phyloP scores from a whole-genome alignment of 1,140 invertebrate species.

The Listronotus oregonensis region DNA sequence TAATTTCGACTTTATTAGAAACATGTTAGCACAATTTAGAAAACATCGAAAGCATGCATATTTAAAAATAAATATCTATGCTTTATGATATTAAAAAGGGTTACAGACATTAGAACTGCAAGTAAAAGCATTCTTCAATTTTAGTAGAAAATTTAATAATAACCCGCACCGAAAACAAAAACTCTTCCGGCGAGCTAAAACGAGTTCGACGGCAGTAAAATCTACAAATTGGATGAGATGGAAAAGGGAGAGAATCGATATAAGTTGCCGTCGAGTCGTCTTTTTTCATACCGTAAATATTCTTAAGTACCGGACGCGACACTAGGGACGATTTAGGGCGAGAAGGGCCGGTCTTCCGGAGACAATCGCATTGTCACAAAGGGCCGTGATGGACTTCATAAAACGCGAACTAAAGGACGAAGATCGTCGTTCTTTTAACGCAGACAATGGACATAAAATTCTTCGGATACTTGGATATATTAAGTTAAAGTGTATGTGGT shows the following conservation, averaged over 20 bases:
- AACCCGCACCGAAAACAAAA: conserved; percentile 29
- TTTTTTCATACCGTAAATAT: conserved; percentile 47
- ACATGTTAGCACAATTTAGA: too few relatives aligned
- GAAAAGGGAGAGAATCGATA: conserved; percentile 33
- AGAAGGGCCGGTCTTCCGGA: conserved; percentile 29
- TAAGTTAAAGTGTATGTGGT: conserved; percentile 8
- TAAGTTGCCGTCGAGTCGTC: conserved; percentile 39
- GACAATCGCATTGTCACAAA: conserved; percentile 34
- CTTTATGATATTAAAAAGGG: background rate
- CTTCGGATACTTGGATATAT: conserved; percentile 18
- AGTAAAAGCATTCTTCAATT: background rate
- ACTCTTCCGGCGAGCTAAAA: conserved; percentile 19
- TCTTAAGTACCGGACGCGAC: conserved; percentile 48
- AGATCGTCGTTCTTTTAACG: conserved; percentile 9
- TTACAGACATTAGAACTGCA: too few relatives aligned
- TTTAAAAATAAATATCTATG: too few relatives aligned
- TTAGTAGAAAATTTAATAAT: conserved; percentile 25
- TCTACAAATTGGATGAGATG: conserved; percentile 37
- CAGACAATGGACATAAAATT: conserved; percentile 13
- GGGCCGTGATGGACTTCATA: conserved; percentile 22
- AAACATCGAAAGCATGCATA: too few relatives aligned
- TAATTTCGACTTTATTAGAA: too few relatives aligned
- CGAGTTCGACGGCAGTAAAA: conserved; percentile 25
- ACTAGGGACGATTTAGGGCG: conserved; percentile 40
- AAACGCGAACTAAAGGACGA: conserved; percentile 15